Evolutionary conservation across 2,797 vertebrate species (phyloP), one percentile per base, ranked within the genome.

Genomic region (Triplophysa yarkandensis): DNA sequence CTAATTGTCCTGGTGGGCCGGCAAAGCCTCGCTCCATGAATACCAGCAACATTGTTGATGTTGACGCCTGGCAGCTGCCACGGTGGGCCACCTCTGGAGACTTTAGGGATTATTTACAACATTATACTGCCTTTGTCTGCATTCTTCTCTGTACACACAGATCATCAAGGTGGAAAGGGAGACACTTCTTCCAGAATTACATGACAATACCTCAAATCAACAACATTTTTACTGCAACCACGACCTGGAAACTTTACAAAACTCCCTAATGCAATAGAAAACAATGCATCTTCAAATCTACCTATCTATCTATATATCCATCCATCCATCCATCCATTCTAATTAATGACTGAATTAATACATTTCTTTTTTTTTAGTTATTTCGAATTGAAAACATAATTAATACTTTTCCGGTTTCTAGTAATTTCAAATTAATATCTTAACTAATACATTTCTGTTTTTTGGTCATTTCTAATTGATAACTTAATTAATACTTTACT

Each of bases 1-100:
- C 90, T 92, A 91, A 91, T 92, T 91, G 88, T 91, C 88, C 88
- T 69, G 84, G 71, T 81, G 88, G 83, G 83, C 84, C 32, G 83
- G 82, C 87, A 81, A 80, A 83, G 82, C 63, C 48, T 36, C 17
- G 25, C 66, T 74, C 74, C 54, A 4, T 84, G 81, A 83, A 87
- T 84, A 79, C 82, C 83, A 68, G 76, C 6, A 1, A 41, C 87
- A 85, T 85, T 74, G 84, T 83, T 66, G 87, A 83, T 76, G 82
- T 79, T 82, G 80, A 81, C 60, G 57, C 76, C 81, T 77, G 82
- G 75, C 88, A 90, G 85, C 87, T 88, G 87, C 82, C 81, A 79
- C 11, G 10, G 39, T 68, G 67, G 73, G 66, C 71, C 83, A 75
- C 82, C 80, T 82, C 79, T 78, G 79, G 64, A 77, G 73, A 25